These are phyloP conservation scores for Drosophila pseudoananassae DNA, from an alignment of 1,140 invertebrate genomes.

Conservation along the genomic window DNA sequence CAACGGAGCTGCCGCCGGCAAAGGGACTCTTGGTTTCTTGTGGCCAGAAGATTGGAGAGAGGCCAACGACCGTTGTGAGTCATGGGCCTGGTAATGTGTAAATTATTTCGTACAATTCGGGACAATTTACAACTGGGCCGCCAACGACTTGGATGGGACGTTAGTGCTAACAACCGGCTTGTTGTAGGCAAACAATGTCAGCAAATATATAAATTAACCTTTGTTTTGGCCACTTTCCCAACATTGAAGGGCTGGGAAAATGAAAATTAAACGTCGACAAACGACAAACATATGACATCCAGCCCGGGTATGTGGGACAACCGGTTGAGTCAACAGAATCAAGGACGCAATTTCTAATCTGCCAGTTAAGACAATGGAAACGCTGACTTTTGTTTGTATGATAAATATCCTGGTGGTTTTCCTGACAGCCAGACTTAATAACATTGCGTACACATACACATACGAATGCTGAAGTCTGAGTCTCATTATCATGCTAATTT, in stretches of 20 bases:
- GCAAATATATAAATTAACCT: conserved; percentile 77
- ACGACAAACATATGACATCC: conserved; percentile 44
- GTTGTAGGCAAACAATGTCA: conserved; percentile 60
- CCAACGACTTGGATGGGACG: conserved; percentile 43
- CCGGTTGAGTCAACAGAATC: conserved; percentile 23
- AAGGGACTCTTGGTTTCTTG: neutral
- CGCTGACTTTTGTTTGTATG: conserved; percentile 37
- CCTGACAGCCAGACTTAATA: conserved; percentile 17
- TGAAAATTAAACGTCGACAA: conserved; percentile 70
- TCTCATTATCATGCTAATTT: conserved; percentile 69
- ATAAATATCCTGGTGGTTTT: conserved; percentile 8
- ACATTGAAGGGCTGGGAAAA: conserved; percentile 15
- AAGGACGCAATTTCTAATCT: conserved; percentile 51
- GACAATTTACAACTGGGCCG: conserved; percentile 74
- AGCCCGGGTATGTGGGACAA: conserved; percentile 1
- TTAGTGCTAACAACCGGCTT: conserved; percentile 55
- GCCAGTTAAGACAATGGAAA: conserved; percentile 25
- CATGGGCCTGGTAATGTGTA: conserved; percentile 76
- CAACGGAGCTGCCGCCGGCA: conserved; percentile 30
- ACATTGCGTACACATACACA: conserved; percentile 21
- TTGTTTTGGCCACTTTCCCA: conserved; percentile 40
- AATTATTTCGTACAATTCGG: conserved; percentile 80
- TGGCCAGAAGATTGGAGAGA: neutral
- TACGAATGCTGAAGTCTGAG: conserved; percentile 2
- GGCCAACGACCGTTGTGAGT: conserved; percentile 59